Percentiles rank a stretch among this genome's conserved stretches.
These are phyloP conservation scores for Drepana falcataria DNA, from an alignment of 2,888 invertebrate species.

Conservation along the genomic window DNA sequence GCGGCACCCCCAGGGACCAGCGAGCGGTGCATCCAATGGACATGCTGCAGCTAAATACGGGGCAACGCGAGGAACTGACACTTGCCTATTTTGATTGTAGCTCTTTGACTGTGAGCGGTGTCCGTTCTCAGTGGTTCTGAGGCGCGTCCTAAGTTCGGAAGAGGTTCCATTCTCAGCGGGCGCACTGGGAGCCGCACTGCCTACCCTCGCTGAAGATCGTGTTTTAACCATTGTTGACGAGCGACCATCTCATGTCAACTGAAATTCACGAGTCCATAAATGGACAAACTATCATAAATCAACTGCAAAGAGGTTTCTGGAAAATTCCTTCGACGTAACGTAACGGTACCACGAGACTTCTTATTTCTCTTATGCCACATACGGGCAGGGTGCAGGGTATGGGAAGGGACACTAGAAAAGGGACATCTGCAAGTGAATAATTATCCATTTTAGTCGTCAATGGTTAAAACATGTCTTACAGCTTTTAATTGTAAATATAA, in stretches of 20 bases:
- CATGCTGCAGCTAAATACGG: slow-evolving; percentile 85
- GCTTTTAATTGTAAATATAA: slow-evolving; percentile 52
- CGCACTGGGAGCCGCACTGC: slow-evolving; percentile 58
- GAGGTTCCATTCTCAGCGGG: slow-evolving; percentile 66
- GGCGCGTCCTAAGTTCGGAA: slow-evolving; percentile 67
- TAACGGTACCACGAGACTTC: slow-evolving; percentile 35
- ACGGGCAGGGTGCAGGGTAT: slow-evolving; percentile 40
- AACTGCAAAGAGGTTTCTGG: slow-evolving; percentile 56
- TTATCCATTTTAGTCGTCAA: slow-evolving; percentile 71
- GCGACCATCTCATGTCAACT: slow-evolving; percentile 76
- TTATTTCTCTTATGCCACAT: slow-evolving; percentile 71
- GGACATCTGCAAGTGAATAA: slow-evolving; percentile 75
- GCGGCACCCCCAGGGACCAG: not conserved
- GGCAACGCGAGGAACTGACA: slow-evolving; percentile 76
- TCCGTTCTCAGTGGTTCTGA: slow-evolving; percentile 65
- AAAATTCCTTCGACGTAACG: slow-evolving; percentile 65
- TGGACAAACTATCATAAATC: slow-evolving; percentile 63
- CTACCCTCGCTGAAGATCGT: slow-evolving; percentile 77
- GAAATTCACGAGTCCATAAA: slow-evolving; percentile 73
- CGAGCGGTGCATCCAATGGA: slow-evolving; percentile 10
- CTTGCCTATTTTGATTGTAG: slow-evolving; percentile 67
- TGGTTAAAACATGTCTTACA: slow-evolving; percentile 79
- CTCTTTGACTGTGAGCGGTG: slow-evolving; percentile 58
- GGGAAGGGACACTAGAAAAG: slow-evolving; percentile 49
- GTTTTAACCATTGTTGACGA: slow-evolving; percentile 79